A percentile compares a stretch with the other conserved stretches of the same genome.
Evolutionary conservation across 2,113 vertebrate genomes (phyloP).

Genomic region (Morone saxatilis): DNA sequence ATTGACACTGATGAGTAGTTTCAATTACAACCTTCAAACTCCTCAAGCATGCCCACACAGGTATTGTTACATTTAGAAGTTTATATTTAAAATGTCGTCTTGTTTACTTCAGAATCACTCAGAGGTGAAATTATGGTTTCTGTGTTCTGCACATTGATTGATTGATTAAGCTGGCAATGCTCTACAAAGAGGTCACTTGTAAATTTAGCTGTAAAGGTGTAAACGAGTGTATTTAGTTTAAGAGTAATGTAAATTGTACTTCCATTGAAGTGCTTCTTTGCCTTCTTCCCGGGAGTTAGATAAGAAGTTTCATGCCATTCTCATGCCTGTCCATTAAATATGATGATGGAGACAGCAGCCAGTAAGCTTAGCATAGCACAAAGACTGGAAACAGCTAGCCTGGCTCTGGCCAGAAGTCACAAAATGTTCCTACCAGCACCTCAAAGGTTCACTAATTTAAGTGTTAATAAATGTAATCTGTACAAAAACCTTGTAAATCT

Average conservation of each 20-base stretch:
- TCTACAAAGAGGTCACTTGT: not conserved
- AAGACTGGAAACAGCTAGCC: slow-evolving; percentile 5
- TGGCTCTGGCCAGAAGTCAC: not conserved
- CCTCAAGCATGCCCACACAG: not conserved
- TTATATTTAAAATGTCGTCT: not conserved
- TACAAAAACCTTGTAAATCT: not conserved
- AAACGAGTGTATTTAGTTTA: not conserved
- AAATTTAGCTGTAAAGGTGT: not conserved
- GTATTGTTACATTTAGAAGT: too few species aligned
- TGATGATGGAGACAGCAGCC: not conserved
- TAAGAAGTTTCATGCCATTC: not conserved
- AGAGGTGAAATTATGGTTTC: not conserved
- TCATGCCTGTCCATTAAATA: not conserved
- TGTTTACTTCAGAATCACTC: not conserved
- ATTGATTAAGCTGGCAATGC: not conserved
- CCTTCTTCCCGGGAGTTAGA: not conserved
- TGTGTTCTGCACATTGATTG: not conserved
- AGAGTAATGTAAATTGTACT: too few species aligned
- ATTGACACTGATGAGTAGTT: slow-evolving; percentile 35
- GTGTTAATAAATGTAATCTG: not conserved
- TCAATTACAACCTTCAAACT: not conserved
- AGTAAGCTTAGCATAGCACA: slow-evolving; percentile 4
- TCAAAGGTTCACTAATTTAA: too few species aligned
- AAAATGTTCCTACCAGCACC: not conserved
- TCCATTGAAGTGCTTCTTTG: too few species aligned